These are phyloP conservation scores for Himalopsyche tibetana DNA, from an alignment of 2,888 invertebrate species.

Conservation along the genomic window DNA sequence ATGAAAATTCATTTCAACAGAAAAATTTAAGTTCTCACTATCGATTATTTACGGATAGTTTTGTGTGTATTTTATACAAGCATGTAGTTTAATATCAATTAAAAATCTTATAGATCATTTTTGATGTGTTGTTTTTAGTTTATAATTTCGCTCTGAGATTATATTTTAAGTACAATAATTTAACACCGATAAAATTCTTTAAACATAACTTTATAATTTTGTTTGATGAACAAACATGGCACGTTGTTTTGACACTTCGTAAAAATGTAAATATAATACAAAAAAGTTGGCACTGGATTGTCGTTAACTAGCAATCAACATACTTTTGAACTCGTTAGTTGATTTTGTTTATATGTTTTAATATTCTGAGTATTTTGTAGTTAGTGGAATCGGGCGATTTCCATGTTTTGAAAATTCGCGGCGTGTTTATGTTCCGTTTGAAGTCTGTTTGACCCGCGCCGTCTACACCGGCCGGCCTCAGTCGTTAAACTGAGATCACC, in stretches of 20 bases:
- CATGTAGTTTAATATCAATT: too few relatives aligned
- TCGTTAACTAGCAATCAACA: too few relatives aligned
- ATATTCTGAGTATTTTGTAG: too few relatives aligned
- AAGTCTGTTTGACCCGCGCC: slow-evolving; percentile 50
- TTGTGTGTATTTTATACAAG: too few relatives aligned
- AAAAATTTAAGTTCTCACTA: too few relatives aligned
- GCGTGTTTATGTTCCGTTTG: slow-evolving; percentile 55
- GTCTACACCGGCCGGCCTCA: slow-evolving; percentile 63
- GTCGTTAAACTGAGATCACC: slow-evolving; percentile 65
- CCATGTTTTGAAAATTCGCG: slow-evolving; percentile 40
- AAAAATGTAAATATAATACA: background rate
- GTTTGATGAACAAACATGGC: slow-evolving; percentile 1
- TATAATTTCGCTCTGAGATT: too few relatives aligned
- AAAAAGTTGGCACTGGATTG: background rate
- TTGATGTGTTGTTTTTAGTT: too few relatives aligned
- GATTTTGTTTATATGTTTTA: too few relatives aligned
- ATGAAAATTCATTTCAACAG: too few relatives aligned
- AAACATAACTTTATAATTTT: background rate
- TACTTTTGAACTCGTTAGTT: too few relatives aligned
- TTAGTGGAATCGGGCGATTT: slow-evolving; percentile 33
- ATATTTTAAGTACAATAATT: background rate
- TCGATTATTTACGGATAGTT: too few relatives aligned
- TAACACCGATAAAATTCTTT: slow-evolving; percentile 14
- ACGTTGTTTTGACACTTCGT: slow-evolving; percentile 32
- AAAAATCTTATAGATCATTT: too few relatives aligned